Evolutionary conservation across 2,888 invertebrate species (phyloP), one percentile per base, ranked within the genome.

Genomic region (Orthosia incerta): DNA sequence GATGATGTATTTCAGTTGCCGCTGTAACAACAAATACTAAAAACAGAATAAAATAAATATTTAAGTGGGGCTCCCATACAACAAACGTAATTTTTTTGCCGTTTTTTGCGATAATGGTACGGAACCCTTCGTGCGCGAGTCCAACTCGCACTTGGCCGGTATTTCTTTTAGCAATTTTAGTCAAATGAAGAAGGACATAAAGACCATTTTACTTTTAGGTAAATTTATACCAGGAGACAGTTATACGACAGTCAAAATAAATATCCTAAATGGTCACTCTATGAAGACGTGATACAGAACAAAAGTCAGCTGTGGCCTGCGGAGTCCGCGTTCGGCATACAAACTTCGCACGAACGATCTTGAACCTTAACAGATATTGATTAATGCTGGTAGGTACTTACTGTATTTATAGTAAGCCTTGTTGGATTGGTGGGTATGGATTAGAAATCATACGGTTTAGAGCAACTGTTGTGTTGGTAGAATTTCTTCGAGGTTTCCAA

Each of bases 281-380:
- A 39, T 9, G 3, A 50, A 56, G 15, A 67, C 79, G 66, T 78
- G 71, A 50, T 23, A 20, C 50, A 31, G 65, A 55, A 74, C 70
- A 57, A 65, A 71, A 80, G 48, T 57, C 83, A 79, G 79, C 79
- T 79, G 79, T 70, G 13, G 55, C 15, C 55, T 23, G 55, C 3
- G 26, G 16, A 11, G 13, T n/a, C 63, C 79, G 71, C 83, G 71
- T 4, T 1, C 26, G 62, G 79, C 79, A 79, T 79, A 79, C 46
- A 72, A 79, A 80, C 79, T 79, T 78, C 73, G 73, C 45, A 2
- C 72, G 48, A 69, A 80, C 75, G 82, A 76, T 81, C 82, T 84
- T 84, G 85, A 81, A 74, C 81, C 63, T 69, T 83, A 26, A 26
- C 62, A 18, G 64, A 68, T 81, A 81, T 81, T 69, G 81, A 80